Conservation (phyloP, 2,888 invertebrate species). For the Busseola fusca region DNA sequence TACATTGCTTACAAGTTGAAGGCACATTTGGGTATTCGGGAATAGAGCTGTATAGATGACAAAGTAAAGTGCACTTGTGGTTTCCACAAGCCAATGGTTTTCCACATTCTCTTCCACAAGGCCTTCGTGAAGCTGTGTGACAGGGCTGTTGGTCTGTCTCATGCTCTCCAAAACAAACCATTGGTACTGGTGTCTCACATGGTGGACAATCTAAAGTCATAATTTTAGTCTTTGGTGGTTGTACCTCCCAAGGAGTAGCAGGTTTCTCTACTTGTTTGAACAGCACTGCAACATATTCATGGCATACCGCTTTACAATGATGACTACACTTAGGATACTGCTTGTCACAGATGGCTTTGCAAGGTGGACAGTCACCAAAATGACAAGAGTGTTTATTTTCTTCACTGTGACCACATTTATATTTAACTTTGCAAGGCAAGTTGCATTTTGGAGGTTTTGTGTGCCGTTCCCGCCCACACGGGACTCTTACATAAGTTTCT, state of each 20-base stretch:
- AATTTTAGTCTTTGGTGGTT: constrained; percentile 84
- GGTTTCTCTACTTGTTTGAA: constrained; percentile 89
- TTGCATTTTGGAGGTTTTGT: constrained; percentile 94
- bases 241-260: constrained; percentile 91
- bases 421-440: constrained; percentile 92
- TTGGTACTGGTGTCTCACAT: constrained; percentile 91
- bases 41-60: constrained; percentile 89
- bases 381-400: constrained; percentile 94
- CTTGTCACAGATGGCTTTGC: constrained; percentile 92
- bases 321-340: constrained; percentile 90
- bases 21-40: constrained; percentile 84
- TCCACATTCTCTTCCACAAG: constrained; percentile 95
- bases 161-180: constrained; percentile 93
- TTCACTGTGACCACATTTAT: constrained; percentile 94
- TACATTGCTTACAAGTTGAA: constrained; percentile 81
- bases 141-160: constrained; percentile 92
- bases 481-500: constrained; percentile 92
- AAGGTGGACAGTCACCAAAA: constrained; percentile 95
- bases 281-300: constrained; percentile 92
- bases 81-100: constrained; percentile 92
- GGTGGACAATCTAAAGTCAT: constrained; percentile 91
- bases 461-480: constrained; percentile 94
- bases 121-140: constrained; percentile 91
- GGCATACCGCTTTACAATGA: constrained; percentile 92
- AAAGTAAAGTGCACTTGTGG: constrained; percentile 92